Evolutionary conservation across 2,888 invertebrate genomes (phyloP), one percentile per base, ranked within the genome.

Genomic region (Scelioninae gen. 2): DNA sequence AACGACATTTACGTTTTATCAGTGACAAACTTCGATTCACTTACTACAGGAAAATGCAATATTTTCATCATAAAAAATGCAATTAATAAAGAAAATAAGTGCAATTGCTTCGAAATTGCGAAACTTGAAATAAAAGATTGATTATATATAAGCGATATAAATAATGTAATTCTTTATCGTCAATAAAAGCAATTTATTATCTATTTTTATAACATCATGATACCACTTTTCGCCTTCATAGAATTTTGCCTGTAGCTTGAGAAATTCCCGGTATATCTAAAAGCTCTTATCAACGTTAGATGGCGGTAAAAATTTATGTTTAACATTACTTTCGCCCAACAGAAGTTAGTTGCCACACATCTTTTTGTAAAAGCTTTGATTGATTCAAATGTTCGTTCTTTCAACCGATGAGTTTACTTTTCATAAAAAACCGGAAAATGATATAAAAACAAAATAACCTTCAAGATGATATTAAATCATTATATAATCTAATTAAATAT

Each of bases 251-350:
- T 22, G 22, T n/a, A 57, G 57, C 43, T 57, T 64, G 50, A 70
- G 63, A 70, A 63, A 63, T 70, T 70, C 41, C n/a, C 39, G 11
- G 57, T 63, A 50, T 57, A 64, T 64, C 43, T 37, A 22, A 70
- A 64, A 70, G 55, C 70, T 58, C 64, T 70, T 64, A 63, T 70
- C 63, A 57, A 45, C 50, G 50, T 50, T 37, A 55, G 31, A 43
- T 41, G 31, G 43, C 25, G 15, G 18, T 22, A 41, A 64, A 71
- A 58, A 71, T 71, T 64, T 71, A 64, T 71, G 70, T 52, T 60
- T 60, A 60, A 45, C 71, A 63, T 69, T 69, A 70, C 45, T 70
- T 70, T 64, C 43, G 16, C 31, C 31, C 18, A 57, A 31, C 57
- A 52, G 63, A 48, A 64, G 35, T 50, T 57, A 16, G 43, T 48